A percentile compares a stretch with the other conserved stretches of the same genome.
Conservation (phyloP, 1,140 invertebrate genomes). For the Adoxophyes honmai region DNA sequence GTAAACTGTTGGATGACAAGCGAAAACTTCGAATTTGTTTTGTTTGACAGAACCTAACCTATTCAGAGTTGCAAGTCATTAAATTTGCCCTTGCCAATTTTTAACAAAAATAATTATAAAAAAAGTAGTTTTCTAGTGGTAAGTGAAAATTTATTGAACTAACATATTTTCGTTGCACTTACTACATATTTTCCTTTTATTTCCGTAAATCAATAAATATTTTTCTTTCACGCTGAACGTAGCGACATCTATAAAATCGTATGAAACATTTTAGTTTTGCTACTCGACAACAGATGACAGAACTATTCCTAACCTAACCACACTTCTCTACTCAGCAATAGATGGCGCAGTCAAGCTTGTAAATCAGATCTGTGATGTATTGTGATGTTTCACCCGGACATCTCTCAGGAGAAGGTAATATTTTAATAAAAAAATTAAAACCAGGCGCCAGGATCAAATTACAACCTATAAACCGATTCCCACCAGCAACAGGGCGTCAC, state of each 20-base stretch:
- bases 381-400: no score
- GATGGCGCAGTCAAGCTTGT: constrained; percentile 23
- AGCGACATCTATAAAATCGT: neutral
- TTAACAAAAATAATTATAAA: no score
- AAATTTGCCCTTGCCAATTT: no score
- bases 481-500: constrained; percentile 7
- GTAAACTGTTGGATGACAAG: constrained; percentile 54
- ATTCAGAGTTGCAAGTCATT: constrained; percentile 1
- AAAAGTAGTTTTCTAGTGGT: no score
- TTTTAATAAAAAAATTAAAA: neutral
- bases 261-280: neutral
- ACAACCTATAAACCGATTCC: constrained; percentile 9
- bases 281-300: neutral
- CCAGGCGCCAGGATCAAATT: constrained; percentile 3
- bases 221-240: no score
- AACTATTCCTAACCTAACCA: neutral
- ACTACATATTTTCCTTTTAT: no score
- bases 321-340: constrained; percentile 18
- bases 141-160: no score
- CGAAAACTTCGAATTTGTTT: constrained; percentile 40
- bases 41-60: constrained; percentile 27
- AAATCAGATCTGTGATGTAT: no score
- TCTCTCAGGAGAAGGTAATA: neutral
- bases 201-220: neutral
- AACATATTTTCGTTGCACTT: no score